Percentiles rank a stretch among this genome's conserved stretches.
Evolutionary conservation across 1,140 invertebrate species (phyloP).

Genomic region (Magallana angulata): DNA sequence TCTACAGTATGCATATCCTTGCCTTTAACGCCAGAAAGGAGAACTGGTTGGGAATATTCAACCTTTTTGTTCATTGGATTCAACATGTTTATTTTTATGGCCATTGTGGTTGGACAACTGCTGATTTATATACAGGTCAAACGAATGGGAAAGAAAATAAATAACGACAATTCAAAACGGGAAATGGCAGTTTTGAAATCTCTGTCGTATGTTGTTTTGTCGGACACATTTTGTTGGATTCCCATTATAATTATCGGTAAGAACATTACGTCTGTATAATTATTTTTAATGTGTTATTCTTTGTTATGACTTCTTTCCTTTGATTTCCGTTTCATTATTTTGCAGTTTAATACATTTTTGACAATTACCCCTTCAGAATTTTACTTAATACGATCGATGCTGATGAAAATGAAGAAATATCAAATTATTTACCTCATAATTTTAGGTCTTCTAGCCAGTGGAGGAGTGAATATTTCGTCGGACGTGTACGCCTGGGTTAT

Average conservation of each 20-base stretch:
- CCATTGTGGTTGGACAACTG: slow-evolving; percentile 81
- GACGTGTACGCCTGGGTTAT: slow-evolving; percentile 60
- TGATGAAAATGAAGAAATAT: too few relatives aligned
- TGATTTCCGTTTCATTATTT: too few relatives aligned
- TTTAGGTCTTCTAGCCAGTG: slow-evolving; percentile 47
- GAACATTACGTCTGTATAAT: neutral
- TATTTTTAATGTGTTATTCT: neutral
- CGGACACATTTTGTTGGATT: slow-evolving; percentile 78
- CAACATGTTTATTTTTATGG: slow-evolving; percentile 79
- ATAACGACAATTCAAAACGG: slow-evolving; percentile 82
- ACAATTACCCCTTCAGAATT: too few relatives aligned
- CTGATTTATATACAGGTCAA: slow-evolving; percentile 84
- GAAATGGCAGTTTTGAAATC: slow-evolving; percentile 61
- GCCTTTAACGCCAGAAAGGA: slow-evolving; percentile 73
- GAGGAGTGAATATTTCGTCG: slow-evolving; percentile 50
- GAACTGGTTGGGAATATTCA: slow-evolving; percentile 80
- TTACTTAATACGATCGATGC: too few relatives aligned
- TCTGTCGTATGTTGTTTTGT: slow-evolving; percentile 76
- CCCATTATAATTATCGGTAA: slow-evolving; percentile 73
- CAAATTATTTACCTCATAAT: too few relatives aligned
- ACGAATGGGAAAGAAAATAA: slow-evolving; percentile 80
- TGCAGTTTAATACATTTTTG: too few relatives aligned
- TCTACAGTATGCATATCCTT: slow-evolving; percentile 78
- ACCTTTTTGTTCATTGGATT: slow-evolving; percentile 78
- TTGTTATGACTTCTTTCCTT: too few relatives aligned